These are phyloP conservation scores for Tachysurus fulvidraco DNA, from an alignment of 2,113 vertebrate genomes.

Conservation along the genomic window DNA sequence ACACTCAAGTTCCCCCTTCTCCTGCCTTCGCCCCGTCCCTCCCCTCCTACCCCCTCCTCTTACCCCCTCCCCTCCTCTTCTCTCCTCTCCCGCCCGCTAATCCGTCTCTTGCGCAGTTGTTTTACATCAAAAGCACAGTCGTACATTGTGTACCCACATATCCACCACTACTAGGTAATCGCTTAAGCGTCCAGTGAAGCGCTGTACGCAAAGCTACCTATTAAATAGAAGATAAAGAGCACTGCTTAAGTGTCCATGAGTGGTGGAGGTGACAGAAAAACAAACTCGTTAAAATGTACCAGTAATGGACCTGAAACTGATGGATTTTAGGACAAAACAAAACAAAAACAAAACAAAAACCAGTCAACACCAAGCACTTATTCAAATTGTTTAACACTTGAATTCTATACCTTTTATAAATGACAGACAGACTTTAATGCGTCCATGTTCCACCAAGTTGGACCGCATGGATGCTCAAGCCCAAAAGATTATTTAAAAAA, in stretches of 20 bases:
- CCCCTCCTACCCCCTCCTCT: slow-evolving; percentile 16
- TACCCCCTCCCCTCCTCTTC: slow-evolving; percentile 12
- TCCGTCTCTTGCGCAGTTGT: slow-evolving; percentile 57
- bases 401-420: not conserved
- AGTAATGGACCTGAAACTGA: not conserved
- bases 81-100: slow-evolving; percentile 44
- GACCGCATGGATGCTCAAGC: not conserved
- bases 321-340: not conserved
- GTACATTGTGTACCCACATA: slow-evolving; percentile 75
- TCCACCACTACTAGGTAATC: slow-evolving; percentile 57
- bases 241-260: slow-evolving; percentile 42
- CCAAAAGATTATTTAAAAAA: not conserved
- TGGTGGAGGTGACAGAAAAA: not conserved
- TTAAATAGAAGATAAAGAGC: slow-evolving; percentile 3
- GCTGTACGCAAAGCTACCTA: not conserved
- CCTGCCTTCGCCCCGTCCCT: slow-evolving; percentile 23
- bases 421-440: not conserved
- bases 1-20: slow-evolving; percentile 55
- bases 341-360: too few species aligned
- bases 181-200: slow-evolving; percentile 60
- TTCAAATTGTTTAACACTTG: not conserved
- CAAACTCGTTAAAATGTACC: slow-evolving; percentile 6
- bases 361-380: not conserved
- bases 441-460: not conserved
- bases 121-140: slow-evolving; percentile 64